Conservation (phyloP, 1,140 invertebrate species). For the Acromyrmex heyeri region DNA sequence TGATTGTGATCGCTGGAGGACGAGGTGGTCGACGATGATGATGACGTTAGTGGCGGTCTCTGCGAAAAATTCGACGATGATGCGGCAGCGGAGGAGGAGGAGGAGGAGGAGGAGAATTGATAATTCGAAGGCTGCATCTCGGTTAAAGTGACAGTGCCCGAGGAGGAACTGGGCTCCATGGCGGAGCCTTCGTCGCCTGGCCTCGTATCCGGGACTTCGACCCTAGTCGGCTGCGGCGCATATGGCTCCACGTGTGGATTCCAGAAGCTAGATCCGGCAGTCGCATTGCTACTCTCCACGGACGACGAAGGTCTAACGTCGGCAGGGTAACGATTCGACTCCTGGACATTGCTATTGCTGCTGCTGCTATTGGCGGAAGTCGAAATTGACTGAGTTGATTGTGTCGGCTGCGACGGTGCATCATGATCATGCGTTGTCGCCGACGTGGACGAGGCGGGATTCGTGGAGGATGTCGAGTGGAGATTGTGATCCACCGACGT, state of each 20-base stretch:
- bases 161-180: slow-evolving; percentile 72
- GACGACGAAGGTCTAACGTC: slow-evolving; percentile 67
- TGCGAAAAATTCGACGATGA: slow-evolving; percentile 49
- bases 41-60: slow-evolving; percentile 79
- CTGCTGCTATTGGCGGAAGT: slow-evolving; percentile 60
- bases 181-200: slow-evolving; percentile 81
- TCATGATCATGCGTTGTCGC: slow-evolving; percentile 81
- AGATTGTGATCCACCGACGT: slow-evolving; percentile 83
- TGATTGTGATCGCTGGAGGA: slow-evolving; percentile 51
- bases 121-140: slow-evolving; percentile 83
- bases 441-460: slow-evolving; percentile 84
- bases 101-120: slow-evolving; percentile 56
- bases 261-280: slow-evolving; percentile 75
- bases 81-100: slow-evolving; percentile 33
- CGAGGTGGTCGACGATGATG: slow-evolving; percentile 75
- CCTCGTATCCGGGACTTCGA: slow-evolving; percentile 84
- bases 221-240: slow-evolving; percentile 81
- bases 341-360: slow-evolving; percentile 68
- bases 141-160: slow-evolving; percentile 80
- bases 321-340: slow-evolving; percentile 69
- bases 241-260: slow-evolving; percentile 82
- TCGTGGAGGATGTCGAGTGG: slow-evolving; percentile 80
- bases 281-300: slow-evolving; percentile 55
- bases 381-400: slow-evolving; percentile 80
- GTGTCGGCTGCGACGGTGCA: slow-evolving; percentile 61